Conservation (phyloP, 23 tunicate genomes). For the Oikopleura vanhoeffeni region DNA sequence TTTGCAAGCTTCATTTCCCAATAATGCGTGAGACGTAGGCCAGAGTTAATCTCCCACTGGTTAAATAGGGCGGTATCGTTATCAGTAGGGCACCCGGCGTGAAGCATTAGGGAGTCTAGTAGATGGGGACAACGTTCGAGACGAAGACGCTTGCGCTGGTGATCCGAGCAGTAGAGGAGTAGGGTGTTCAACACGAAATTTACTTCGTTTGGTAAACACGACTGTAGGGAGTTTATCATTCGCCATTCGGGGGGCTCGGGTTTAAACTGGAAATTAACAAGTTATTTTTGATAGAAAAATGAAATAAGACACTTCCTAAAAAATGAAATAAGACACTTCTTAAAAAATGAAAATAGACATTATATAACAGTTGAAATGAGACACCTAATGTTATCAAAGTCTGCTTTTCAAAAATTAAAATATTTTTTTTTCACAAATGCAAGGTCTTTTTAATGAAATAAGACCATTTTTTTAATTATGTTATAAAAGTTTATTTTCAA, state of each 20-base stretch:
- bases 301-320: background rate
- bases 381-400: no score
- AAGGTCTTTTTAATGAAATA: no score
- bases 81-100: constrained; percentile 28
- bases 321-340: background rate
- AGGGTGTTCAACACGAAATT: constrained; percentile 83
- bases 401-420: no score
- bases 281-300: background rate
- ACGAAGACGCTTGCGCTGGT: constrained; percentile 23
- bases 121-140: constrained; percentile 58
- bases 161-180: constrained; percentile 56
- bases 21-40: background rate
- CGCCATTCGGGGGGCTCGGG: background rate
- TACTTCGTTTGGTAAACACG: constrained; percentile 84
- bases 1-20: background rate
- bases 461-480: no score
- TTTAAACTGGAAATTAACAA: background rate
- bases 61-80: background rate
- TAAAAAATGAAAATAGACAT: background rate
- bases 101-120: constrained; percentile 58
- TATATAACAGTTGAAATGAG: background rate
- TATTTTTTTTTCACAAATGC: no score
- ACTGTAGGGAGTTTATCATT: constrained; percentile 25
- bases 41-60: background rate
- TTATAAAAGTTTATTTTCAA: no score